A percentile compares a stretch with the other conserved stretches of the same genome.
Conservation (phyloP, 2,113 vertebrate genomes). For the Planiliza haematocheilus region DNA sequence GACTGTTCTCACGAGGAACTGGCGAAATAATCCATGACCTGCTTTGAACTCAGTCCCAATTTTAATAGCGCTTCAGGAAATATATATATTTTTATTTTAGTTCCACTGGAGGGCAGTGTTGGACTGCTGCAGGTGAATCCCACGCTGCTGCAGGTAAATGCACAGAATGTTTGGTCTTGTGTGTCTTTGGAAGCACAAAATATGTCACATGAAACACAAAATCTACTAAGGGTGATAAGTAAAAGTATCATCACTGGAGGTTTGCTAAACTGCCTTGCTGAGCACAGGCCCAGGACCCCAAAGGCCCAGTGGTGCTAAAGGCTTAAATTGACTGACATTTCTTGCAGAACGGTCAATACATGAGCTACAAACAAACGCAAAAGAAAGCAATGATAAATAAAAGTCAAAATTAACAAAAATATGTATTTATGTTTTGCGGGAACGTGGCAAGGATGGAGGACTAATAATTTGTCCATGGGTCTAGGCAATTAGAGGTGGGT, state of each 20-base stretch:
- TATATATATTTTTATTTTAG: neutral
- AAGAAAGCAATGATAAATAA: too few species aligned
- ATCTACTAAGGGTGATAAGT: too few species aligned
- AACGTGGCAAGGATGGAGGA: neutral
- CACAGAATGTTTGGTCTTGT: neutral
- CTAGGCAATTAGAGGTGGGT: neutral
- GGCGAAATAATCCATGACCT: constrained; percentile 47
- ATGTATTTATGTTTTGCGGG: neutral
- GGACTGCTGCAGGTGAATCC: neutral
- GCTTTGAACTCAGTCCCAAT: constrained; percentile 31
- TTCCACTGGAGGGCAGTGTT: constrained; percentile 69
- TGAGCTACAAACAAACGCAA: neutral
- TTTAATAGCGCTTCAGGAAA: neutral
- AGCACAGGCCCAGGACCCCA: too few species aligned
- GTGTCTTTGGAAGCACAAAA: too few species aligned
- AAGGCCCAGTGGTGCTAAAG: too few species aligned
- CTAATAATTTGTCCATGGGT: too few species aligned
- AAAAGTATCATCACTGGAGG: too few species aligned
- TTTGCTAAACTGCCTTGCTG: neutral
- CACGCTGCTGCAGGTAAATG: constrained; percentile 4
- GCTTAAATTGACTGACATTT: neutral
- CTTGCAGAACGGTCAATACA: neutral
- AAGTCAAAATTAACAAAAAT: too few species aligned
- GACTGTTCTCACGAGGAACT: constrained; percentile 34
- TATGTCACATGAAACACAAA: too few species aligned